phyloP scores from a whole-genome alignment of 2,113 vertebrate species.

The Trichechus manatus region DNA sequence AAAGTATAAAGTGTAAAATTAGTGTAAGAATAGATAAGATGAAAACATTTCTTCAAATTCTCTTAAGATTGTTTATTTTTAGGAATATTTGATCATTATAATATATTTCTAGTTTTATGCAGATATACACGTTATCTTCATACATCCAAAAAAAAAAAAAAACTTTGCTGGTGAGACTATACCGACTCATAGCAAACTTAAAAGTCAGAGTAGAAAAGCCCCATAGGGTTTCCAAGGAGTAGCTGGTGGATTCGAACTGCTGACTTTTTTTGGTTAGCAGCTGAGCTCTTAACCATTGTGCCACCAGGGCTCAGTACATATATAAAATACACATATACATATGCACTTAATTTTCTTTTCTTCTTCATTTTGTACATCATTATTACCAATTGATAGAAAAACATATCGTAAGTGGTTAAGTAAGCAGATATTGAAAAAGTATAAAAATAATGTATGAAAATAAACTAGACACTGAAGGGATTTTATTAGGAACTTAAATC shows the following conservation, averaged over 20 bases:
- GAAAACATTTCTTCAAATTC: background rate
- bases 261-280: too few relatives aligned
- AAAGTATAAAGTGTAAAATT: background rate
- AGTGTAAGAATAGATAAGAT: background rate
- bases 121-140: background rate
- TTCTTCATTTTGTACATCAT: background rate
- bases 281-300: too few relatives aligned
- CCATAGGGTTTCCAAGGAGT: too few relatives aligned
- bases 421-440: background rate
- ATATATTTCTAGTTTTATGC: background rate
- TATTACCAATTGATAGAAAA: background rate
- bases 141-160: background rate
- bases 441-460: background rate
- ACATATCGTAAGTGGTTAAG: background rate
- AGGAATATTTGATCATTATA: background rate
- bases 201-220: too few relatives aligned
- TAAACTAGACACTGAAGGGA: background rate
- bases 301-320: too few relatives aligned
- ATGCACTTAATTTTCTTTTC: background rate
- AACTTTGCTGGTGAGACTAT: too few relatives aligned
- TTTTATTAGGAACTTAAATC: background rate
- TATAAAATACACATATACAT: background rate
- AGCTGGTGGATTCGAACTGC: too few relatives aligned
- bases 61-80: background rate
- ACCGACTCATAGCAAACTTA: too few relatives aligned